Evolutionary conservation across 2,797 vertebrate genomes (phyloP).

Genomic region (Anguilla marmorata): DNA sequence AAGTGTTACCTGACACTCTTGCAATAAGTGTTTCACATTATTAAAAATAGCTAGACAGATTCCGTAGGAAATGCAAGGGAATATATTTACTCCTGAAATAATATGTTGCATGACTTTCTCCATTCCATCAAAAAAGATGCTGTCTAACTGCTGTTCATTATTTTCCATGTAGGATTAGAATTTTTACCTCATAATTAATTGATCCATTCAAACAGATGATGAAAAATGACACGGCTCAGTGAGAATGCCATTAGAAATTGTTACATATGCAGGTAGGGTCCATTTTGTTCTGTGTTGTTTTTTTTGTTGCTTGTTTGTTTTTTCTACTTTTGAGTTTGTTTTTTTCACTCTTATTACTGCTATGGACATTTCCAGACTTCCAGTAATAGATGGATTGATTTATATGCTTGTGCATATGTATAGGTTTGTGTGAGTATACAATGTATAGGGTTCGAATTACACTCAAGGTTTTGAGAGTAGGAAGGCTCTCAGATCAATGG

Average conservation of each 20-base stretch:
- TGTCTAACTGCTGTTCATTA: background rate
- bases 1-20: constrained; percentile 28
- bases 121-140: background rate
- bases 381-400: too few species aligned
- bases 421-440: background rate
- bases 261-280: background rate
- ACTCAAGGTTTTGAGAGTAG: too few species aligned
- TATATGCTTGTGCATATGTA: background rate
- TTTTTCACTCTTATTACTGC: background rate
- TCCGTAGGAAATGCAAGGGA: constrained; percentile 28
- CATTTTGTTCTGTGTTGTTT: background rate
- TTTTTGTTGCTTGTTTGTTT: background rate
- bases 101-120: background rate
- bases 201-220: background rate
- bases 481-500: too few species aligned
- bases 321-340: background rate
- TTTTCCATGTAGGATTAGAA: background rate
- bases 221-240: background rate
- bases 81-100: background rate
- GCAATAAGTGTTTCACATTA: constrained; percentile 31
- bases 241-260: background rate
- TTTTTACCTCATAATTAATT: background rate
- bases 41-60: constrained; percentile 33
- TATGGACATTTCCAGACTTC: too few species aligned
- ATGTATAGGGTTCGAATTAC: too few species aligned